These are phyloP conservation scores for Strix occidentalis DNA, from an alignment of 2,797 vertebrate genomes.

Conservation along the genomic window DNA sequence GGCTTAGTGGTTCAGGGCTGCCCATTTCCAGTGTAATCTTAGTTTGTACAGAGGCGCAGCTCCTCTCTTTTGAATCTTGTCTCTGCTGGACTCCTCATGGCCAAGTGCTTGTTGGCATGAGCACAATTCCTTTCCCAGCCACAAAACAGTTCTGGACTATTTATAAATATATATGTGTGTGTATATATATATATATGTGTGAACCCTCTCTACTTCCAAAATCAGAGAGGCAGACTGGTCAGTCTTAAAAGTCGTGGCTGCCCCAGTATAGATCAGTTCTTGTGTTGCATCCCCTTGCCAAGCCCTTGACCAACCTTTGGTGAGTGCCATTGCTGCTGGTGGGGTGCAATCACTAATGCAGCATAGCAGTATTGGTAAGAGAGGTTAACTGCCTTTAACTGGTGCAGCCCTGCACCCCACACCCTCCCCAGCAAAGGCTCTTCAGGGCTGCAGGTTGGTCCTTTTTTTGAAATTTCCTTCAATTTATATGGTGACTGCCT, in stretches of 20 bases:
- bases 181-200: rapidly evolving
- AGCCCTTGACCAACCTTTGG: neutral
- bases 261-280: neutral
- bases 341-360: neutral
- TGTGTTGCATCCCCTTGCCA: neutral
- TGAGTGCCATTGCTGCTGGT: neutral
- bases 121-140: neutral
- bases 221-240: neutral
- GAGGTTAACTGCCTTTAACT: neutral
- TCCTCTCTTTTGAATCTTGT: neutral
- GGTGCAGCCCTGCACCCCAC: neutral
- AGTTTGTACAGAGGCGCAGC: neutral
- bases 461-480: neutral
- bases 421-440: neutral
- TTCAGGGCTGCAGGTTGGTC: neutral
- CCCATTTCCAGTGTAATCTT: neutral
- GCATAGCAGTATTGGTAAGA: neutral
- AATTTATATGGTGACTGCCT: neutral
- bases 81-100: neutral
- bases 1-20: neutral
- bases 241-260: neutral
- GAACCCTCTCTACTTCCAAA: neutral
- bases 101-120: rapidly evolving
- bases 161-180: neutral
- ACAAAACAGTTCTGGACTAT: neutral